Conservation (phyloP, 30 jellyfish, hydroid and myxozoan species). For the Cassiopea andromeda region DNA sequence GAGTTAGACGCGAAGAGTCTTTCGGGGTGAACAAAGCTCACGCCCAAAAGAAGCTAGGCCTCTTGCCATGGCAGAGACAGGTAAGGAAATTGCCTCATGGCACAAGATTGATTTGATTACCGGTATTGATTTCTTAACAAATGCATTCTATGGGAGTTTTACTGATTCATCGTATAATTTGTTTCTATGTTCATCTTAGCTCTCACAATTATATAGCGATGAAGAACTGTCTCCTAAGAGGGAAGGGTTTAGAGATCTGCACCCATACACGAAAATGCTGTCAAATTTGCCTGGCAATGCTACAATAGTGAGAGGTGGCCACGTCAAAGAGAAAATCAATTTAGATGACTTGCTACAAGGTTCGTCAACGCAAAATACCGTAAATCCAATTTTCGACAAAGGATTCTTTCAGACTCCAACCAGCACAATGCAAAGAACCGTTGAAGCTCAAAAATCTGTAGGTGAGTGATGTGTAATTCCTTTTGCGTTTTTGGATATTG, state of each 20-base stretch:
- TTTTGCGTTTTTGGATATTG: no score
- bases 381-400: conserved; percentile 28
- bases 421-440: conserved; percentile 58
- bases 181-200: conserved; percentile 19
- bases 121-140: no score
- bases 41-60: conserved; percentile 62
- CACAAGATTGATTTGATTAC: no score
- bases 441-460: conserved; percentile 32
- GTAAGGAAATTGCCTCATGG: not conserved
- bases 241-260: conserved; percentile 70
- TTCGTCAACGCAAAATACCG: conserved; percentile 37
- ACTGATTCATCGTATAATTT: not conserved
- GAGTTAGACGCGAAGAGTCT: conserved; percentile 52
- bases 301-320: conserved; percentile 98
- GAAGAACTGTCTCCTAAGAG: conserved; percentile 62
- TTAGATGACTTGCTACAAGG: conserved; percentile 37
- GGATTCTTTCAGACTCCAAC: conserved; percentile 46
- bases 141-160: no score
- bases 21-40: conserved; percentile 51
- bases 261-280: conserved; percentile 93
- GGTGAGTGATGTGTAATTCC: conserved; percentile 8
- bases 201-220: conserved; percentile 71
- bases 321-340: conserved; percentile 74
- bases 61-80: conserved; percentile 83
- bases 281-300: conserved; percentile 96